Evolutionary conservation across 2,888 invertebrate species (phyloP).

Genomic region (Osedax fenrisi): DNA sequence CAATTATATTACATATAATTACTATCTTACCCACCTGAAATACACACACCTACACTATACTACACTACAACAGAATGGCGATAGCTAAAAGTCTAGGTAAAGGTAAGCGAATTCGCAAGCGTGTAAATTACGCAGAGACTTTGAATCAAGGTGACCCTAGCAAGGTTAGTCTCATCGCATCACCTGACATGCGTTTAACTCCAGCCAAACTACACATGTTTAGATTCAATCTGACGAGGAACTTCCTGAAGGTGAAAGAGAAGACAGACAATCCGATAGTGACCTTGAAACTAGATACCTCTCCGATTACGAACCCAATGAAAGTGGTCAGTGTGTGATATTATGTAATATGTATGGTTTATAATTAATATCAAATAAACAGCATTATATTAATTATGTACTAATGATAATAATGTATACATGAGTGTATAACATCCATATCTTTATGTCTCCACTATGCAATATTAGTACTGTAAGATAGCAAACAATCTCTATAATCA

Average conservation of each 20-base stretch:
- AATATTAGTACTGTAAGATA: too few species aligned
- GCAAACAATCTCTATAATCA: too few species aligned
- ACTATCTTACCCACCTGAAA: too few species aligned
- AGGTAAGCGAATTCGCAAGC: slow-evolving; percentile 36
- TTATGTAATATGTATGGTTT: too few species aligned
- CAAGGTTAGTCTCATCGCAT: neutral
- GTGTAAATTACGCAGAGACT: slow-evolving; percentile 36
- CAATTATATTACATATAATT: too few species aligned
- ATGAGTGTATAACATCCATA: too few species aligned
- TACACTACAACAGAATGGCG: slow-evolving; percentile 10
- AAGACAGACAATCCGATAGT: slow-evolving; percentile 22
- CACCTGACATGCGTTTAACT: neutral
- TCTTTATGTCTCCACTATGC: too few species aligned
- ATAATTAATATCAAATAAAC: too few species aligned
- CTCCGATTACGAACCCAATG: slow-evolving; percentile 30
- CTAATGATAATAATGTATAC: too few species aligned
- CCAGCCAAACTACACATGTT: neutral
- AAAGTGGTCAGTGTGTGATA: neutral
- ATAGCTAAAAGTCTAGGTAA: slow-evolving; percentile 36
- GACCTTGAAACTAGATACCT: slow-evolving; percentile 28
- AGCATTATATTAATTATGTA: too few species aligned
- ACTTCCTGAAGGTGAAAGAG: slow-evolving; percentile 25
- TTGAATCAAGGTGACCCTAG: neutral
- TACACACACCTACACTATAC: too few species aligned
- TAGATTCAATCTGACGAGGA: slow-evolving; percentile 4